A percentile compares a stretch with the other conserved stretches of the same genome.
These are phyloP conservation scores for Acridotheres tristis DNA, from an alignment of 2,797 vertebrate genomes.

Conservation along the genomic window DNA sequence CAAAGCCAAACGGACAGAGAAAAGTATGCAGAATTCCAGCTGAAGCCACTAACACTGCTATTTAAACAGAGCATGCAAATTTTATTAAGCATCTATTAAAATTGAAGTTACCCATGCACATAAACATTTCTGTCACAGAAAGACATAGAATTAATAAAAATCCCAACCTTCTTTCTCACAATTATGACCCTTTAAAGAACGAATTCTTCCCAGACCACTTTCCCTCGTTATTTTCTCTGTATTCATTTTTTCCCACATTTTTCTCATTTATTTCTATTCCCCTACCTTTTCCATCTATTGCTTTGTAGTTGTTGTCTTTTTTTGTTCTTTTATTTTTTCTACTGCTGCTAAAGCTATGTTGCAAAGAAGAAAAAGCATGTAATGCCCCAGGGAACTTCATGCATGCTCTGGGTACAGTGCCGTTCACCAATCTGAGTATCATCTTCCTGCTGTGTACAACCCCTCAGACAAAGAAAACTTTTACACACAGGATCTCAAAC, in stretches of 20 bases:
- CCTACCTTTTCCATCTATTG: background rate
- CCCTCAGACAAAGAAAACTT: background rate
- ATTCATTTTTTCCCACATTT: background rate
- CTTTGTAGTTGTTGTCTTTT: background rate
- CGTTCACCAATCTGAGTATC: background rate
- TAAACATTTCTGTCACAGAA: background rate
- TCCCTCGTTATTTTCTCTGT: background rate
- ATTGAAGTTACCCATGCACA: background rate
- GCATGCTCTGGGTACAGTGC: background rate
- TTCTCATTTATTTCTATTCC: background rate
- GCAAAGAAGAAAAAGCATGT: background rate
- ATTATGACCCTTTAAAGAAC: background rate
- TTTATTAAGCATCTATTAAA: slow-evolving; percentile 1
- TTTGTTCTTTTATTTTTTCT: background rate
- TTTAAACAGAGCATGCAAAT: background rate
- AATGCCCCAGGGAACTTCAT: background rate
- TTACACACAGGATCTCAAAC: background rate
- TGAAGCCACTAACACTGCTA: background rate
- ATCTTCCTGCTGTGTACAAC: fast-evolving
- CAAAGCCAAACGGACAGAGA: background rate
- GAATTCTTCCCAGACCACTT: background rate
- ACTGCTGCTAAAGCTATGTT: background rate
- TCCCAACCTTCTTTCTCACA: background rate
- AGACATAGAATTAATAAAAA: background rate
- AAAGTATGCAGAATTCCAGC: background rate